phyloP scores from a whole-genome alignment of 92 coral and sea anemone species.

The Palythoa caribaeorum region DNA sequence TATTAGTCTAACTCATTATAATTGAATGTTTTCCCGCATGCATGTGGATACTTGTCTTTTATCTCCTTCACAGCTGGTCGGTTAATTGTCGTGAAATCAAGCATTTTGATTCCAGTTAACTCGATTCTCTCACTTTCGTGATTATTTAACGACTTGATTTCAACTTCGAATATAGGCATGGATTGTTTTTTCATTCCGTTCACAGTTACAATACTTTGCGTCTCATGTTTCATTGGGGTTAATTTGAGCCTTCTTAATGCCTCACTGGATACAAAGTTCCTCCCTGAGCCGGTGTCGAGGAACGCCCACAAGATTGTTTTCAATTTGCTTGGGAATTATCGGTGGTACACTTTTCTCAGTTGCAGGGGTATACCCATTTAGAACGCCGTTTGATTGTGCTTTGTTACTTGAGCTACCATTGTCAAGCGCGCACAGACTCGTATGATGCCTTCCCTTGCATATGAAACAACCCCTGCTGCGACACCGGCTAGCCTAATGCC shows the following conservation, averaged over 20 bases:
- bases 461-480: conserved; percentile 20
- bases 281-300: too few species aligned
- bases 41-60: not conserved
- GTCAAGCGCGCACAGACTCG: conserved; percentile 55
- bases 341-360: not conserved
- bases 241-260: too few species aligned
- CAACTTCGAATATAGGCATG: too few species aligned
- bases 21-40: conserved; percentile 33
- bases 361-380: conserved; percentile 33
- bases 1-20: too few species aligned
- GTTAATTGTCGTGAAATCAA: not conserved
- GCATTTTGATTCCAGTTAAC: not conserved
- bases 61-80: conserved; percentile 9
- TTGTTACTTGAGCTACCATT: not conserved
- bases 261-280: too few species aligned
- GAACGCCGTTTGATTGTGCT: not conserved
- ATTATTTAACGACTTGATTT: too few species aligned
- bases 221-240: too few species aligned
- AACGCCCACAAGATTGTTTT: not conserved
- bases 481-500: conserved; percentile 52
- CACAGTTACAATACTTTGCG: too few species aligned
- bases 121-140: too few species aligned
- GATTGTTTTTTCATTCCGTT: too few species aligned
- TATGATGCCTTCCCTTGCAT: conserved; percentile 52
- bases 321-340: conserved; percentile 39